Evolutionary conservation across 2,113 vertebrate species (phyloP).

Genomic region (Ophiodon elongatus): DNA sequence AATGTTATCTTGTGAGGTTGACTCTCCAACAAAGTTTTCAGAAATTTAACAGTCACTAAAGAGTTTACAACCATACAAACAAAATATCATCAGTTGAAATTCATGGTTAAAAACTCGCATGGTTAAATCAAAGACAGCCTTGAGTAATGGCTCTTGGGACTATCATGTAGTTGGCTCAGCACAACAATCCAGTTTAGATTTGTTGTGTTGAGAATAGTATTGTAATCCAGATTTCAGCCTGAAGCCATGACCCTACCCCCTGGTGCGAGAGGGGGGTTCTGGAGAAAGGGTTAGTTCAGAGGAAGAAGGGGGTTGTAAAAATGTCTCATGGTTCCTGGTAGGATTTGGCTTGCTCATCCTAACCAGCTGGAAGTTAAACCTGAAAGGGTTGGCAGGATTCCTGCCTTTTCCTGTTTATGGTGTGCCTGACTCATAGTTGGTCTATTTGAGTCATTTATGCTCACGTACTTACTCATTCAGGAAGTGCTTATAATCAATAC

Average conservation of each 20-base stretch:
- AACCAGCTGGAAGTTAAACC: constrained; percentile 56
- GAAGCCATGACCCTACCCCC: constrained; percentile 76
- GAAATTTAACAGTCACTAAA: neutral
- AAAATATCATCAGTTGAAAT: constrained; percentile 9
- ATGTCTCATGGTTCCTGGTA: constrained; percentile 59
- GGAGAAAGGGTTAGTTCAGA: constrained; percentile 60
- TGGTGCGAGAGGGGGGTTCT: constrained; percentile 64
- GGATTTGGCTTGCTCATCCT: constrained; percentile 50
- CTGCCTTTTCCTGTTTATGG: constrained; percentile 64
- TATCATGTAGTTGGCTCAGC: constrained; percentile 31
- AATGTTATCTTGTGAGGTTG: constrained; percentile 60
- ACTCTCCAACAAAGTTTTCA: constrained; percentile 23
- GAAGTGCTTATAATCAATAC: constrained; percentile 9
- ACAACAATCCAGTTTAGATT: constrained; percentile 27
- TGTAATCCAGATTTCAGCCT: constrained; percentile 73
- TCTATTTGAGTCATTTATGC: constrained; percentile 53
- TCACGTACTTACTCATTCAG: constrained; percentile 57
- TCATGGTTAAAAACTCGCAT: constrained; percentile 1
- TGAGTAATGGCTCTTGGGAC: constrained; percentile 38
- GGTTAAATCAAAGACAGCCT: constrained; percentile 23
- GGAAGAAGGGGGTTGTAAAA: constrained; percentile 66
- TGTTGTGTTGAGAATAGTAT: constrained; percentile 63
- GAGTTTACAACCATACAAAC: neutral
- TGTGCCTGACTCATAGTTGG: constrained; percentile 67
- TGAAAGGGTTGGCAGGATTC: constrained; percentile 38